Evolutionary conservation across 2,888 invertebrate species (phyloP).

Genomic region (Pegoplata infirma): DNA sequence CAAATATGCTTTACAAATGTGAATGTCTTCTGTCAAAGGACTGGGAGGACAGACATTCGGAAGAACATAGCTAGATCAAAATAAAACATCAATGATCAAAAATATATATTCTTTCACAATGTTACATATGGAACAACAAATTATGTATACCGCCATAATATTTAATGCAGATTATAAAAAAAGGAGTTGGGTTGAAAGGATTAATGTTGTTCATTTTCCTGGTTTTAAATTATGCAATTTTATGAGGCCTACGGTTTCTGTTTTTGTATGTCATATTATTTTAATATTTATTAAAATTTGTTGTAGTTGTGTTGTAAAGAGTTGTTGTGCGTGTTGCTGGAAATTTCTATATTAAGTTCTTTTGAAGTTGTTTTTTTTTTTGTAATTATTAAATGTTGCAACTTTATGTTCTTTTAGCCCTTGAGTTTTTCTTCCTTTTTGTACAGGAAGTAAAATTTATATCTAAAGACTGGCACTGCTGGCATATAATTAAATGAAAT

Average conservation of each 20-base stretch:
- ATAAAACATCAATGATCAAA: too few species aligned
- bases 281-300: constrained; percentile 32
- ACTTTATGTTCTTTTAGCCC: not conserved
- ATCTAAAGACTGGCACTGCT: not conserved
- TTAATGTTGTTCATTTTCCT: not conserved
- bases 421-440: not conserved
- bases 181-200: not conserved
- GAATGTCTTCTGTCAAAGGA: too few species aligned
- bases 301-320: not conserved
- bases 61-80: too few species aligned
- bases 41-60: too few species aligned
- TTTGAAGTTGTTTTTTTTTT: too few species aligned
- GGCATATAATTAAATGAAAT: not conserved
- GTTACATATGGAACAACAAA: not conserved
- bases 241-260: not conserved
- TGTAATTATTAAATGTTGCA: not conserved
- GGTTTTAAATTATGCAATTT: constrained; percentile 13
- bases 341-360: too few species aligned
- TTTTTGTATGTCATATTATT: not conserved
- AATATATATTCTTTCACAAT: too few species aligned
- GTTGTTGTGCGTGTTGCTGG: not conserved
- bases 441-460: not conserved
- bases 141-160: not conserved
- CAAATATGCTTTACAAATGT: too few species aligned
- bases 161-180: not conserved